Conservation (phyloP, 2,797 vertebrate genomes). For the Anguilla obscura region DNA sequence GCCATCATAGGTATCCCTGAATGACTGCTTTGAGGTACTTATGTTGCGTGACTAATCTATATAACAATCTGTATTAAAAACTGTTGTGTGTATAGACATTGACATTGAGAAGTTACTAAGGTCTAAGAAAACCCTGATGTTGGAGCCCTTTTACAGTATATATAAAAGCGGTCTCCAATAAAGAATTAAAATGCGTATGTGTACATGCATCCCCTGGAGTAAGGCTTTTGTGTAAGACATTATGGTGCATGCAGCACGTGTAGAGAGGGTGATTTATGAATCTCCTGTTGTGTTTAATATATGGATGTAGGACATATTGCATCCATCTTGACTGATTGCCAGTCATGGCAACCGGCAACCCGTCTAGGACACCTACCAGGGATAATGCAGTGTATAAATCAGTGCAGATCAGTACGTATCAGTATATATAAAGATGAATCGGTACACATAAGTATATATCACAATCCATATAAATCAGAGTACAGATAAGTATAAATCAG, state of each 20-base stretch:
- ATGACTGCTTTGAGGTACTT: background rate
- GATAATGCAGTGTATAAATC: background rate
- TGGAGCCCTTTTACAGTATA: background rate
- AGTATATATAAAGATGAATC: background rate
- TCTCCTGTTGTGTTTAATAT: background rate
- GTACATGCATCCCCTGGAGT: background rate
- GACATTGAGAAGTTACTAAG: background rate
- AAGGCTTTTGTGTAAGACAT: background rate
- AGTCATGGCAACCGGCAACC: background rate
- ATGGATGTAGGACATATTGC: background rate
- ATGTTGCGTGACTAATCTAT: background rate
- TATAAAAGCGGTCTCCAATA: background rate
- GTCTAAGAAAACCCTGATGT: background rate
- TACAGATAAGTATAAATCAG: too few species aligned
- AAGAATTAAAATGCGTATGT: background rate
- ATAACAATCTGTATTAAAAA: background rate
- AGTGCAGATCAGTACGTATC: background rate
- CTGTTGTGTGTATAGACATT: background rate
- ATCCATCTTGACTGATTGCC: background rate
- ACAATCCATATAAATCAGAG: too few species aligned
- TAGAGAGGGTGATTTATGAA: slow-evolving; percentile 2
- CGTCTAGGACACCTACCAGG: background rate
- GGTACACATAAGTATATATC: too few species aligned
- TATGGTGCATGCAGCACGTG: background rate
- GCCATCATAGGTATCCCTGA: too few species aligned